Base-by-base conservation (phyloP, 2,113 vertebrate species). In the Spilogale gracilis region DNA sequence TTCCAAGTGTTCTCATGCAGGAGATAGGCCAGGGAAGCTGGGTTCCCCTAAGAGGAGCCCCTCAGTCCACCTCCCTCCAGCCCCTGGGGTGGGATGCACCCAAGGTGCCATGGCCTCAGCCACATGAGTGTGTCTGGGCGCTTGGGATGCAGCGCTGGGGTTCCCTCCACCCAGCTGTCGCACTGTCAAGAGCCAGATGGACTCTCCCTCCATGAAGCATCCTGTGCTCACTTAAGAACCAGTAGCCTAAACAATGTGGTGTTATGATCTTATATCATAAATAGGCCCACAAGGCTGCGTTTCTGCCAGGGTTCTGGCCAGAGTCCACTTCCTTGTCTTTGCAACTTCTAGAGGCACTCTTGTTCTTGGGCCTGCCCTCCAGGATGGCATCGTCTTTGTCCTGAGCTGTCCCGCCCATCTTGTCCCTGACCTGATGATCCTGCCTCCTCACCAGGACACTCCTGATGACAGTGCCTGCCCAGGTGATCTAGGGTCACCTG, bases 101-200 rank as follows among this genome's bases (percentile, higher is more conserved):
- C 11, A 10, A 54, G 6, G 45, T 9, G 16, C 7, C 9, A 0
- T 6, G 5, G 81, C n/a, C 81, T 93, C 16, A 5, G 38, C 11
- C 32, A 27, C 58, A 45, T 16, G 7, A 6, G n/a, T 4, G 0
- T 1, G 11, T 32, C 2, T 1, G 50, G n/a, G 8, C 7, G 6
- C 74, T 23, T 2, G 10, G 69, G 58, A 38, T 0, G 0, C 38
- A 43, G 3, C 10, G 20, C 20, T 5, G 0, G 4, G 43, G 4
- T 6, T 5, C 16, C 43, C 67, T 21, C 16, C 1, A 2, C 30
- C 16, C n/a, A 5, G 1, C 65, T 1, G 0, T 9, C 13, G 54
- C 54, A 0, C 69, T 12, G 5, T 14, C 6, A 5, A 4, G 20
- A 65, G 48, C 63, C n/a, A 18, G 65, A 78, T 0, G 11, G 54